phyloP scores from a whole-genome alignment of 2,797 vertebrate species.

The Craterocephalus amniculus region DNA sequence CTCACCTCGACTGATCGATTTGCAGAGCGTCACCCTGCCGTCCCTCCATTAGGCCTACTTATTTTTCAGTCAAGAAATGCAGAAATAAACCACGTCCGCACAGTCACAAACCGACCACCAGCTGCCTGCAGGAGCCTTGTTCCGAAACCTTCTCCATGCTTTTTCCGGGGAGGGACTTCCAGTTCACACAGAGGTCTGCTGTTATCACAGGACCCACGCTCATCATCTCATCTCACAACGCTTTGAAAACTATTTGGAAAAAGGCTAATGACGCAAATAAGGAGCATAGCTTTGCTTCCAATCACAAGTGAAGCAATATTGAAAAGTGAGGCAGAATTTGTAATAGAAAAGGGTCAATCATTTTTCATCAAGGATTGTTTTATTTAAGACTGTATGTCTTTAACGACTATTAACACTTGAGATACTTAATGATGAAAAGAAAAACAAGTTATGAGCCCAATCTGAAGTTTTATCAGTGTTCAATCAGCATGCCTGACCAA shows the following conservation, averaged over 20 bases:
- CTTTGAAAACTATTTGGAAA: no score
- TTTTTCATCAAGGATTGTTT: no score
- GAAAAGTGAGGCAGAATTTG: no score
- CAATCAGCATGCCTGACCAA: no score
- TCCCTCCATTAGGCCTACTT: constrained; percentile 24
- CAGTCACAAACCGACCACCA: not conserved
- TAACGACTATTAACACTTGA: no score
- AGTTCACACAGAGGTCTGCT: constrained; percentile 16
- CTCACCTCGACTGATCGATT: constrained; percentile 51
- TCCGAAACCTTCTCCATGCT: constrained; percentile 55
- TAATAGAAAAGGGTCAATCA: no score
- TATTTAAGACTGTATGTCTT: no score
- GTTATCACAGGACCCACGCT: not conserved
- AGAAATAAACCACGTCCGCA: not conserved
- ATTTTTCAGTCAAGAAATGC: not conserved
- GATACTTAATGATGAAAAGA: no score
- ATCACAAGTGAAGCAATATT: no score
- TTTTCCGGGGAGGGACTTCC: constrained; percentile 82
- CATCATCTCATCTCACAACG: no score
- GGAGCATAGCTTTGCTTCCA: not conserved
- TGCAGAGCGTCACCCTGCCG: not conserved
- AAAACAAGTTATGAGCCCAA: no score
- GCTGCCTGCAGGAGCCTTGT: constrained; percentile 21
- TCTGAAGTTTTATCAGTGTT: no score
- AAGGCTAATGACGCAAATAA: not conserved